Evolutionary conservation across 1,140 invertebrate species (phyloP).

Genomic region (Eubasilissa regina): DNA sequence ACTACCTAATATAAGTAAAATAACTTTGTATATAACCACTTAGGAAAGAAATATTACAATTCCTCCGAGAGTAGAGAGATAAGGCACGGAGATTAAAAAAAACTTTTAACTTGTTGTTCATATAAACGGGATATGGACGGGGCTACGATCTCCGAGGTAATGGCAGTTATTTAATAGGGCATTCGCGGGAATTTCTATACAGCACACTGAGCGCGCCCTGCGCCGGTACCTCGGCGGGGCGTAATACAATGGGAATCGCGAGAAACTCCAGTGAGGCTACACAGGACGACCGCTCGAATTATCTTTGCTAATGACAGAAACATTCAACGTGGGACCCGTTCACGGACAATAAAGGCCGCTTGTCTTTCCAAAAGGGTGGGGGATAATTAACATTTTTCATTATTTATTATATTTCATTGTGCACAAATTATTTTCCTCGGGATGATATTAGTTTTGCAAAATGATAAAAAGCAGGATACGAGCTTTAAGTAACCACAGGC

Average conservation of each 20-base stretch:
- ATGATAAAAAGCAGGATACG: no score
- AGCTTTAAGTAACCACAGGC: no score
- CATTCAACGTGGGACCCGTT: slow-evolving; percentile 11
- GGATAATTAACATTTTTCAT: no score
- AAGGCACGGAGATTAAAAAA: no score
- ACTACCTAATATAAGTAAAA: no score
- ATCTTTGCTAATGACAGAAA: slow-evolving; percentile 40
- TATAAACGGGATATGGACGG: not conserved
- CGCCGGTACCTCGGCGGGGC: not conserved
- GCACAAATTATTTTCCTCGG: no score
- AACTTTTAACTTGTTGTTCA: not conserved
- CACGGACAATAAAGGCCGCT: slow-evolving; percentile 13
- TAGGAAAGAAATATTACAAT: no score
- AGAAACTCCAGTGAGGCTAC: slow-evolving; percentile 13
- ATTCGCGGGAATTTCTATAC: not conserved
- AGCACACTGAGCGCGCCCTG: not conserved
- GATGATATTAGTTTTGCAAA: no score
- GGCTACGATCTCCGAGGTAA: not conserved
- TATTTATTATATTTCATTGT: no score
- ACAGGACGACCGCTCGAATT: slow-evolving; percentile 8
- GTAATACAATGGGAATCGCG: slow-evolving; percentile 8
- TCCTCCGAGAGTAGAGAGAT: no score
- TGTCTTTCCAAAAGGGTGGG: not conserved
- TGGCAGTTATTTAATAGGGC: slow-evolving; percentile 3
- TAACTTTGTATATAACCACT: no score